Evolutionary conservation across 2,888 invertebrate genomes (phyloP).

Genomic region (Lepidocyrtoides sp.): DNA sequence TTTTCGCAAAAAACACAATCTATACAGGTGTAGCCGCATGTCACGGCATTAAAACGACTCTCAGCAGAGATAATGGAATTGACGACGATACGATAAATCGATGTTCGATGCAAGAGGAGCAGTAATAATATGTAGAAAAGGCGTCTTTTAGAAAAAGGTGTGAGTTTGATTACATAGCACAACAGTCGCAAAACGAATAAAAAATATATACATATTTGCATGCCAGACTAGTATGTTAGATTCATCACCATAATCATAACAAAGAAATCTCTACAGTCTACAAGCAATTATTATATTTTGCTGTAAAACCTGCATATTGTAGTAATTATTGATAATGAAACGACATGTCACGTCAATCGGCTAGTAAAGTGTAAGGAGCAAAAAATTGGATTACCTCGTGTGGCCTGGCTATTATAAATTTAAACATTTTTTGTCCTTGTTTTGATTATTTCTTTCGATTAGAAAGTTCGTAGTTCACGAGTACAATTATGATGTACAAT

Average conservation of each 20-base stretch:
- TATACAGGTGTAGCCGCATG: not conserved
- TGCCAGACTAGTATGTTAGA: not conserved
- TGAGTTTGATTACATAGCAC: slow-evolving; percentile 8
- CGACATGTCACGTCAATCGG: not conserved
- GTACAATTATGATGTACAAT: not conserved
- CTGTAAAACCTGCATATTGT: not conserved
- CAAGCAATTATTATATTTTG: not conserved
- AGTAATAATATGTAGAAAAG: no score
- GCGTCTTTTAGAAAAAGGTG: not conserved
- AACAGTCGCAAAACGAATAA: not conserved
- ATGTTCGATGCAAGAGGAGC: not conserved
- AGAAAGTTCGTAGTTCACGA: slow-evolving; percentile 24
- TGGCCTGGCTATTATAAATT: not conserved
- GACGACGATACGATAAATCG: not conserved
- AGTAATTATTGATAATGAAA: slow-evolving; percentile 1
- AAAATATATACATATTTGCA: not conserved
- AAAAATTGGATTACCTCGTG: not conserved
- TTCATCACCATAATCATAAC: no score
- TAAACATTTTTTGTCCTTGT: not conserved
- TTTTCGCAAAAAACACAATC: not conserved
- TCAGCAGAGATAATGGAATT: not conserved
- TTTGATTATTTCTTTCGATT: not conserved
- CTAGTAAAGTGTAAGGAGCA: not conserved
- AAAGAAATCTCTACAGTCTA: not conserved
- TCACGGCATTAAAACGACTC: not conserved